Percentiles rank a stretch among this genome's conserved stretches.
phyloP scores from a whole-genome alignment of 2,113 vertebrate species.

The Octodon degus region DNA sequence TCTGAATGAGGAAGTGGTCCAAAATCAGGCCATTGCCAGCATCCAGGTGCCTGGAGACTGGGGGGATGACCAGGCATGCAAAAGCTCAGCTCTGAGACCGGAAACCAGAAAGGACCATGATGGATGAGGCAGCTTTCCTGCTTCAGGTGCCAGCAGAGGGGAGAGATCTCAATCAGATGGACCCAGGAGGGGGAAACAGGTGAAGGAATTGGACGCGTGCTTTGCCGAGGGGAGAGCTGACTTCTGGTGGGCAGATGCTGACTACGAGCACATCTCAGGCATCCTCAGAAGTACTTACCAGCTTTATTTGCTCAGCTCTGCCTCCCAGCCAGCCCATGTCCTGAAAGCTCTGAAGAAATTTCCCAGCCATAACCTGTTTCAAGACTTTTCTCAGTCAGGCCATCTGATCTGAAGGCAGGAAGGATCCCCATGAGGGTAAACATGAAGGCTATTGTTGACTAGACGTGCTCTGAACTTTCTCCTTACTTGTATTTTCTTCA shows the following conservation, averaged over 20 bases:
- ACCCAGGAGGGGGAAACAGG: not conserved
- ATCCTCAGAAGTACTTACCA: not conserved
- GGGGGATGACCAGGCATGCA: not conserved
- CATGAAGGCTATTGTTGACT: not conserved
- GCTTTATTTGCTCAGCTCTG: not conserved
- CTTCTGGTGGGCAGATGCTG: constrained; percentile 48
- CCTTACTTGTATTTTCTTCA: not conserved
- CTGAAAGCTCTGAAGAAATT: not conserved
- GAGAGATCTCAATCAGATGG: not conserved
- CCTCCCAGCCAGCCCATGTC: not conserved
- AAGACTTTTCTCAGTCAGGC: not conserved
- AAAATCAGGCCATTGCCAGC: not conserved
- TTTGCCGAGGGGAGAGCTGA: not conserved
- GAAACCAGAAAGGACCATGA: not conserved
- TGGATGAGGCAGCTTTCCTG: not conserved
- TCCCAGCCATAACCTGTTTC: not conserved
- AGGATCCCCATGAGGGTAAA: not conserved
- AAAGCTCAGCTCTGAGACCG: not conserved
- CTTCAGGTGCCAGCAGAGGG: not conserved
- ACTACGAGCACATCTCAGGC: not conserved
- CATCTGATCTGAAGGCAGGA: not conserved
- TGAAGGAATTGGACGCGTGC: not conserved
- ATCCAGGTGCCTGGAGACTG: not conserved
- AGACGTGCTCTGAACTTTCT: not conserved
- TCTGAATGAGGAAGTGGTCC: constrained; percentile 25